Evolutionary conservation across 1,140 invertebrate species (phyloP).

Genomic region (Bicyclus anynana): DNA sequence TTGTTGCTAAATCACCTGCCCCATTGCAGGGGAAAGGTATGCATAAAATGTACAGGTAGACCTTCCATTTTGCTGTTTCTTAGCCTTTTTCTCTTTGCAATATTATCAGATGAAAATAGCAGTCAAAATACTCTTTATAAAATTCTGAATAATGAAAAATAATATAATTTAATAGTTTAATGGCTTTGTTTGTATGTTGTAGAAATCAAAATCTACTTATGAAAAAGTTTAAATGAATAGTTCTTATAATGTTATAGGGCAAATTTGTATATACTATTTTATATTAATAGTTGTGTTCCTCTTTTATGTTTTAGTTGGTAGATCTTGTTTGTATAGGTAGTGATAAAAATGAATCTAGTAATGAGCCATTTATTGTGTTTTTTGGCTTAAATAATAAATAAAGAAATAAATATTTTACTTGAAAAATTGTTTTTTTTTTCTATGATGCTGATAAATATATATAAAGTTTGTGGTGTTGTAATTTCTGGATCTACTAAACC

Average conservation of each 20-base stretch:
- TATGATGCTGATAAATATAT: neutral
- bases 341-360: conserved; percentile 9
- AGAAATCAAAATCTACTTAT: neutral
- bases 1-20: no score
- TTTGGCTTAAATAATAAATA: neutral
- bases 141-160: no score
- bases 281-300: conserved; percentile 1
- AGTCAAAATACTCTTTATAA: no score
- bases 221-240: neutral
- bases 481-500: no score
- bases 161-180: no score
- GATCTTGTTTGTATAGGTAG: conserved; percentile 7
- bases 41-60: no score
- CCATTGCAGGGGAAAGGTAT: no score
- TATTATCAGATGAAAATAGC: no score
- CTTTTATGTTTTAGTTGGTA: neutral
- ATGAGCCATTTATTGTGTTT: neutral
- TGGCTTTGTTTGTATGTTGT: no score
- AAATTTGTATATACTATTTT: conserved; percentile 1
- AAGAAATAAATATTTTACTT: neutral
- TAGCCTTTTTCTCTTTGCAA: no score
- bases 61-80: no score
- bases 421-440: neutral
- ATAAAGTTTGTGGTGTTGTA: no score
- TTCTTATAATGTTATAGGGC: conserved; percentile 1